These are phyloP conservation scores for Sus scrofa DNA, from an alignment of 2,113 vertebrate genomes.

Conservation along the genomic window T2T-Sscrofa CM000824.6:120289501-120290000, in stretches of 20 bases:
- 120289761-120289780: neutral
- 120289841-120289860: neutral
- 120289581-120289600: slow-evolving; percentile 1
- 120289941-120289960: neutral
- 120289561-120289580: slow-evolving; percentile 10
- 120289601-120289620: slow-evolving; percentile 18
- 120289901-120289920: neutral
- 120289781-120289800: neutral
- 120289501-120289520: neutral
- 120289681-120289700: neutral
- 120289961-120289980: neutral
- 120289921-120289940: neutral
- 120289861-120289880: neutral
- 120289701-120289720: neutral
- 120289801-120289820: neutral
- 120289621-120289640: slow-evolving; percentile 48
- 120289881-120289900: neutral
- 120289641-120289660: slow-evolving; percentile 6
- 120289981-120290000: slow-evolving; percentile 20
- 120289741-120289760: neutral
- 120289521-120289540: neutral
- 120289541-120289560: neutral
- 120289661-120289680: slow-evolving; percentile 51
- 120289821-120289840: neutral
- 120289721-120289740: slow-evolving; percentile 35